Evolutionary conservation across 2,888 invertebrate species (phyloP).

Genomic region (Nymphalis urticae): DNA sequence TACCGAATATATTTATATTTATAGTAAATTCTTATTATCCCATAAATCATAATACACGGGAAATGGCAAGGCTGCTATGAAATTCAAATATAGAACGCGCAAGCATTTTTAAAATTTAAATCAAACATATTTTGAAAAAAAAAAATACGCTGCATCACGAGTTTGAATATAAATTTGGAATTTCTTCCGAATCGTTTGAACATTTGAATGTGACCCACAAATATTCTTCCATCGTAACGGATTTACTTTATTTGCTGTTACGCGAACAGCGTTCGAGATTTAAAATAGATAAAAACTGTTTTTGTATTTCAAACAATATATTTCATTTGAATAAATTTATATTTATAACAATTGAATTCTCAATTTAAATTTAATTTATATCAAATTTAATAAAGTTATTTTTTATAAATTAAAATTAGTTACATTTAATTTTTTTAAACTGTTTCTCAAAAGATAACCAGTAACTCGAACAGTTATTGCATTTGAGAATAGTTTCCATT

Average conservation of each 20-base stretch:
- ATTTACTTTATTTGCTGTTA: conserved; percentile 18
- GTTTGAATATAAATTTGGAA: conserved; percentile 52
- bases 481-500: conserved; percentile 24
- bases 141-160: conserved; percentile 38
- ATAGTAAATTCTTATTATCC: conserved; percentile 4
- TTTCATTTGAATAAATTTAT: background rate
- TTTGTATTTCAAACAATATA: background rate
- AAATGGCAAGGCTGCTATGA: conserved; percentile 22
- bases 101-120: conserved; percentile 49
- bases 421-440: too few species aligned
- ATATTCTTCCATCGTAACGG: conserved; percentile 23
- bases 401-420: too few species aligned
- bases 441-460: background rate
- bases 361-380: too few species aligned
- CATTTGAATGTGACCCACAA: conserved; percentile 29
- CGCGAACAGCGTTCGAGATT: conserved; percentile 13
- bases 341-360: too few species aligned
- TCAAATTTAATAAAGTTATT: too few species aligned
- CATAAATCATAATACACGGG: conserved; percentile 7
- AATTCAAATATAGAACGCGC: conserved; percentile 47
- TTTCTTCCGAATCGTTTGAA: conserved; percentile 38
- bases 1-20: background rate
- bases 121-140: conserved; percentile 36
- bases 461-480: background rate
- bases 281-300: conserved; percentile 6